Conservation (phyloP, 2,888 invertebrate species). For the Ectemnius lituratus region DNA sequence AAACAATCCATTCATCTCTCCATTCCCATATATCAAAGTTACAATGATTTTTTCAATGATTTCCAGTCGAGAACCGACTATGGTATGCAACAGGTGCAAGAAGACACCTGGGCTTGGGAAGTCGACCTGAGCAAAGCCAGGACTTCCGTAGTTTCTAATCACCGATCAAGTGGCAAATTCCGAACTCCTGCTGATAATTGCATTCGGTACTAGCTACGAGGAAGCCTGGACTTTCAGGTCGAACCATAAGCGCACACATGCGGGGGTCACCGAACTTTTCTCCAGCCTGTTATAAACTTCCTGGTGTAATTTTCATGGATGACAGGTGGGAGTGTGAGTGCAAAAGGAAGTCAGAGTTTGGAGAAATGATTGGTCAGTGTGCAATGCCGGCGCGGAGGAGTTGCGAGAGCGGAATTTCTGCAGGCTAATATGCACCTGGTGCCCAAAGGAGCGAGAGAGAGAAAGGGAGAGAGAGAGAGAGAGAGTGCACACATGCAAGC, state of each 20-base stretch:
- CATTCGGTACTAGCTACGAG: neutral
- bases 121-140: slow-evolving; percentile 35
- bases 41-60: slow-evolving; percentile 29
- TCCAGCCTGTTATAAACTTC: no score
- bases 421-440: slow-evolving; percentile 3
- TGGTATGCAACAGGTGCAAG: slow-evolving; percentile 55
- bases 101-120: slow-evolving; percentile 40
- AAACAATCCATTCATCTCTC: no score
- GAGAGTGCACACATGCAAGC: slow-evolving; percentile 17
- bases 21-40: no score
- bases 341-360: no score
- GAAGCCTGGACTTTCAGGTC: neutral
- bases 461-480: no score
- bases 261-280: neutral
- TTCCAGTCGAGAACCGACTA: slow-evolving; percentile 22
- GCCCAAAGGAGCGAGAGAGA: no score
- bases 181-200: slow-evolving; percentile 19
- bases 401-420: neutral
- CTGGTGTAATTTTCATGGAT: neutral
- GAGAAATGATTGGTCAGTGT: neutral
- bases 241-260: neutral
- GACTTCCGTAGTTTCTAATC: slow-evolving; percentile 40
- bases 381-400: neutral
- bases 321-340: neutral
- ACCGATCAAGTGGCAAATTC: slow-evolving; percentile 48